Evolutionary conservation across 2,888 invertebrate genomes (phyloP).

Genomic region (Rugalucina vietnamica): DNA sequence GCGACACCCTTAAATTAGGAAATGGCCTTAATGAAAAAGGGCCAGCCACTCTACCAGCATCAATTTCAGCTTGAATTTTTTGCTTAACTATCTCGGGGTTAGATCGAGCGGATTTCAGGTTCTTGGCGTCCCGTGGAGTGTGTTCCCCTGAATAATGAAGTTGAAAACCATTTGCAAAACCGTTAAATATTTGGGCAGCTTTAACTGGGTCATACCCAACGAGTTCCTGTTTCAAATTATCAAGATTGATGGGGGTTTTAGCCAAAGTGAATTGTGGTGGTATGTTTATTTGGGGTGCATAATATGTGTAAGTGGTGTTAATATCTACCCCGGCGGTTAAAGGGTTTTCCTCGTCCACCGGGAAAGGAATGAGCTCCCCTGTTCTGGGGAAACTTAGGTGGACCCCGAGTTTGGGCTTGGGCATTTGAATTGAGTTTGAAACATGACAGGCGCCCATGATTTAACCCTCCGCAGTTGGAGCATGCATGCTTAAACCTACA

Average conservation of each 20-base stretch:
- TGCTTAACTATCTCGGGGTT: neutral
- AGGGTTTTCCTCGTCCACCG: neutral
- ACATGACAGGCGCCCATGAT: conserved; percentile 15
- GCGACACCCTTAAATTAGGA: conserved; percentile 23
- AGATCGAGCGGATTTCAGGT: neutral
- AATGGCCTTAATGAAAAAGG: conserved; percentile 20
- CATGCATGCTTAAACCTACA: conserved; percentile 23
- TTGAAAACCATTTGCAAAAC: conserved; percentile 1
- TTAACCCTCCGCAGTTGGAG: neutral
- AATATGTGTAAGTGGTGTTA: too few species aligned
- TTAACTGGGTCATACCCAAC: neutral
- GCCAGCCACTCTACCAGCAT: conserved; percentile 28
- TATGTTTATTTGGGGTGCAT: too few species aligned
- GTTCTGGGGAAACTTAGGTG: neutral
- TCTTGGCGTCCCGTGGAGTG: neutral
- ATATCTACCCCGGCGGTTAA: neutral
- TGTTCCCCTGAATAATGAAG: neutral
- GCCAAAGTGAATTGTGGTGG: neutral
- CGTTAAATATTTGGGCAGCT: neutral
- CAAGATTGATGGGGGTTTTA: neutral
- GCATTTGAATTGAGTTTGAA: conserved; percentile 1
- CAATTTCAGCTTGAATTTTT: conserved; percentile 24
- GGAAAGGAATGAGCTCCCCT: neutral
- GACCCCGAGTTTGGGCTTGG: neutral
- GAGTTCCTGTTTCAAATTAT: neutral